Base-by-base conservation (phyloP, 2,888 invertebrate genomes). In the Geotrupes spiniger region DNA sequence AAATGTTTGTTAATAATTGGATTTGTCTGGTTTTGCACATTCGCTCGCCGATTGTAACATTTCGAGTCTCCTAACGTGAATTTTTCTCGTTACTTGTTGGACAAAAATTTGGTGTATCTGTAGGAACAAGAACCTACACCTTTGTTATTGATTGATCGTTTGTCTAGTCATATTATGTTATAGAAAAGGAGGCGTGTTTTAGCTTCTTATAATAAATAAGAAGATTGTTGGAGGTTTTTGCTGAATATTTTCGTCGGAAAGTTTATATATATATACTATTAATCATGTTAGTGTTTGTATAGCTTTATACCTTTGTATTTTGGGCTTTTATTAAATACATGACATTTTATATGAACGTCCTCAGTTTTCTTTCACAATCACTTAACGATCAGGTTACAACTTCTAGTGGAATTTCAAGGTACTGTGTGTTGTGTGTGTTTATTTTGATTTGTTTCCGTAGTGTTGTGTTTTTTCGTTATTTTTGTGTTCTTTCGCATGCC, bases 241-340 rank as follows among this genome's bases (percentile, higher is more conserved):
- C 8, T 33, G 12, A 12, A 8, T 15, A 8, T 50, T 50, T 50
- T 42, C 21, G 36, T 39, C 47, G 52, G 52, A 52, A 42, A 52
- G 52, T 54, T 51, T 42, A 36, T 42, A 43, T 29, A 21, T 37
- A 43, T 36, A 46, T 25, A 48, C 6, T 45, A 48, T 45, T 49
- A 46, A 42, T 46, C 46, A 40, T 49, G 52, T 51, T 46, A 31
- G 21, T 33, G 42, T 42, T 51, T 52, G 31, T 54, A 47, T 44
- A 52, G 50, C 49, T 48, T 48, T 44, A 45, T 52, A 54, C 38
- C 38, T 46, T 51, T 51, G 51, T 43, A 51, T 46, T 36, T 38
- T 28, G 27, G 38, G 47, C 51, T 51, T 47, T 42, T 38, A 43
- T 42, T 31, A 50, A 50, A 50, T 50, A 50, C 25, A 50, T 31